Evolutionary conservation across 2,888 invertebrate species (phyloP).

Genomic region (Sussaba pulchella): DNA sequence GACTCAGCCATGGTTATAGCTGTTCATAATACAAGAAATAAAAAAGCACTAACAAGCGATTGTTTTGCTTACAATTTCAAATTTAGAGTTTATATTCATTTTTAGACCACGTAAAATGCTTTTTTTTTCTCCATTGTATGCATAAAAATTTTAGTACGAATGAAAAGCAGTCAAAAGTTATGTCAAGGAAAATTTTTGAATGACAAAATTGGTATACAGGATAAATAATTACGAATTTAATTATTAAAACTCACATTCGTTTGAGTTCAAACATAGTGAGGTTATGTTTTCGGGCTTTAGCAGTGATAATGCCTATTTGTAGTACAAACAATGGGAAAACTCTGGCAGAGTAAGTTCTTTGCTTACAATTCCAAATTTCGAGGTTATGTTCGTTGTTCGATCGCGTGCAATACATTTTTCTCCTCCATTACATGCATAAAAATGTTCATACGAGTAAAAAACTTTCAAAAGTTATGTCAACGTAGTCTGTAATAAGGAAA

Average conservation of each 20-base stretch:
- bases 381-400: conserved; percentile 62
- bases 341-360: no score
- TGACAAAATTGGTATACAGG: neutral
- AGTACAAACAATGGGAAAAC: no score
- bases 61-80: neutral
- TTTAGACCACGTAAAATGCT: conserved; percentile 39
- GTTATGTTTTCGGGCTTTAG: no score
- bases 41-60: no score
- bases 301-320: no score
- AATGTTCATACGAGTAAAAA: neutral
- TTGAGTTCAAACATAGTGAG: no score
- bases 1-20: neutral
- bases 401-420: conserved; percentile 50
- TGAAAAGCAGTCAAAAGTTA: neutral
- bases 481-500: neutral
- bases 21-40: no score
- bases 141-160: neutral
- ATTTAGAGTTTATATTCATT: conserved; percentile 63
- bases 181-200: neutral
- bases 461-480: neutral
- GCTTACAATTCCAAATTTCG: conserved; percentile 11
- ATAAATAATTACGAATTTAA: neutral
- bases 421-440: neutral
- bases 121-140: neutral
- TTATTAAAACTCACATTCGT: conserved; percentile 57